A percentile compares a stretch with the other conserved stretches of the same genome.
Evolutionary conservation across 2,888 invertebrate species (phyloP).

Genomic region (Drosophila putrida): DNA sequence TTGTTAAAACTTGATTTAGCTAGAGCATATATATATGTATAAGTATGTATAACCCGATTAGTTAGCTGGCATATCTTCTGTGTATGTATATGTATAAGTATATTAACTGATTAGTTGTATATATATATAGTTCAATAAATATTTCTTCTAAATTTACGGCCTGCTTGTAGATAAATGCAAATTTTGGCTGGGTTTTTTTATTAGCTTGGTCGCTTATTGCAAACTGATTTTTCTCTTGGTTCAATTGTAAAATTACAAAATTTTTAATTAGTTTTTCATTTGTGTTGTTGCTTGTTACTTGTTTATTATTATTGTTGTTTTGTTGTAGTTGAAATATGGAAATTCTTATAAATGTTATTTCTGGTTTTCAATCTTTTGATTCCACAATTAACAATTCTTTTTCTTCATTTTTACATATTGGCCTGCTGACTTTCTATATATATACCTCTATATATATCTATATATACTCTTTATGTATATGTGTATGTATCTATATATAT

Average conservation of each 20-base stretch:
- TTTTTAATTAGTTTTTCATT: slow-evolving; percentile 17
- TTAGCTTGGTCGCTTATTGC: slow-evolving; percentile 56
- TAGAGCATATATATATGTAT: slow-evolving; percentile 25
- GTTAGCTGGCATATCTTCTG: slow-evolving; percentile 40
- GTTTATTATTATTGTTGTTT: slow-evolving; percentile 19
- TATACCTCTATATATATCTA: slow-evolving; percentile 20
- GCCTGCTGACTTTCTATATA: slow-evolving; percentile 42
- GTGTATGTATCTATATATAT: slow-evolving; percentile 29
- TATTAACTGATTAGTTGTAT: slow-evolving; percentile 31
- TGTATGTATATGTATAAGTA: slow-evolving; percentile 19
- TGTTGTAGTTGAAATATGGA: slow-evolving; percentile 33
- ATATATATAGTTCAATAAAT: slow-evolving; percentile 65
- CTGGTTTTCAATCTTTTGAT: slow-evolving; percentile 30
- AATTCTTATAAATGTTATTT: slow-evolving; percentile 39
- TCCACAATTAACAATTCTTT: slow-evolving; percentile 39
- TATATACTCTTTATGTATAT: slow-evolving; percentile 33
- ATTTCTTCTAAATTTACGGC: slow-evolving; percentile 53
- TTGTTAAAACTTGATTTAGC: slow-evolving; percentile 42
- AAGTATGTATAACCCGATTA: slow-evolving; percentile 35
- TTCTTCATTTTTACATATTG: slow-evolving; percentile 38
- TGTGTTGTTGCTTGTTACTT: slow-evolving; percentile 5
- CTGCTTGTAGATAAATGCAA: slow-evolving; percentile 74
- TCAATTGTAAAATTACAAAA: slow-evolving; percentile 52
- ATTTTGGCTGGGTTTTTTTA: slow-evolving; percentile 65
- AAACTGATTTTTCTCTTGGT: slow-evolving; percentile 15